Evolutionary conservation across 37 sponge, comb jelly and placozoan species (phyloP), one percentile per base, ranked within the genome.

Genomic region (Aplysina aerophoba): DNA sequence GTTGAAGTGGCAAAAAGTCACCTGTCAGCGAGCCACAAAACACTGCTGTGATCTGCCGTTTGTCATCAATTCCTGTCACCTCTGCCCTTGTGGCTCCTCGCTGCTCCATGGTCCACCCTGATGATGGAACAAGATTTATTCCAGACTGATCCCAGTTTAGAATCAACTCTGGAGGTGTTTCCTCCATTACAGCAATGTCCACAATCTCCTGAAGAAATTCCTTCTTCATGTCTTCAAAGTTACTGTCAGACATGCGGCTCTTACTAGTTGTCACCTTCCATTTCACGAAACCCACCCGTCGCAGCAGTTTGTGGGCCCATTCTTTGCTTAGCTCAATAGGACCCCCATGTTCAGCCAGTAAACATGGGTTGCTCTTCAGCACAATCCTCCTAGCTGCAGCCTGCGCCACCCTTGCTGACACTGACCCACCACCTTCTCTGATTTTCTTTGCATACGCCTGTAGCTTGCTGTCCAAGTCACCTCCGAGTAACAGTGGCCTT

Each of bases 281-380:
- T 25, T 88, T 27, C 16, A 88, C 88, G 72, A 73, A 88, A 4
- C 59, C 59, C 83, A 88, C 71, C 21, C 84, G 5, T 0, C 33
- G 37, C 53, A 88, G 53, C 19, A 88, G 31, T 22, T 74, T 72
- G 61, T 83, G 58, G 6, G 88, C 84, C 88, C 84, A 88, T 33
- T 53, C 44, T 35, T 55, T 81, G 28, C 50, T 64, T 28, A 87
- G 36, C 33, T 55, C 55, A 21, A 86, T 31, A 55, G 82, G 66
- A 40, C 85, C 73, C 17, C 85, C 87, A 86, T 39, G 61, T 28
- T 86, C 87, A 19, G 59, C 25, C 67, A 66, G 15, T n/a, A n/a
- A n/a, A n/a, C n/a, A n/a, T n/a, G n/a, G n/a, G n/a, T n/a, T n/a
- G n/a, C n/a, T n/a, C n/a, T n/a, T n/a, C 24, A 86, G 59, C 24